Percentiles rank a stretch among this genome's conserved stretches.
These are phyloP conservation scores for Adela reaumurella DNA, from an alignment of 2,888 invertebrate genomes.

Conservation along the genomic window DNA sequence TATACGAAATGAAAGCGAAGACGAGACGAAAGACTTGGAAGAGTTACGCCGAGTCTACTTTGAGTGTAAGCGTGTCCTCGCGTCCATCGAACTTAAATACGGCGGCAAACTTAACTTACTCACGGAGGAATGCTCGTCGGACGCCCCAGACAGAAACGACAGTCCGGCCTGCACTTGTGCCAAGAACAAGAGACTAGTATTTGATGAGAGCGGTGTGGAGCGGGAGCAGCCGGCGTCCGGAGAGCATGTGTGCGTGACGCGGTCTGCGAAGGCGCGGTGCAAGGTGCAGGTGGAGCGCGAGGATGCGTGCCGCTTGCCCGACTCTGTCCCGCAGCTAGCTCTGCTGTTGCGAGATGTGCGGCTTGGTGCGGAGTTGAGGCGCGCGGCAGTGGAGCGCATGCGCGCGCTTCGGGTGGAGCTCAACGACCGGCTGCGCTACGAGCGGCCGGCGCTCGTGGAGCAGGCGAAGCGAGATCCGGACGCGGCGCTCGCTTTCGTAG, in stretches of 20 bases:
- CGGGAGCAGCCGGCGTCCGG: background rate
- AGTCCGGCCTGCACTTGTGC: constrained; percentile 25
- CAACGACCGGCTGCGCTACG: constrained; percentile 25
- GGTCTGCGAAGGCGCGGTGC: constrained; percentile 7
- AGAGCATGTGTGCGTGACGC: constrained; percentile 26
- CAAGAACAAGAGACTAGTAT: constrained; percentile 32
- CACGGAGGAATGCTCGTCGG: constrained; percentile 6
- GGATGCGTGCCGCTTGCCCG: constrained; percentile 21
- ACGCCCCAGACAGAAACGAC: constrained; percentile 6
- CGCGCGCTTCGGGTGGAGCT: constrained; percentile 23
- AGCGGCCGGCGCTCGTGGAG: constrained; percentile 25
- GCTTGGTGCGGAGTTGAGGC: constrained; percentile 21
- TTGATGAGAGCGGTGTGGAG: constrained; percentile 35
- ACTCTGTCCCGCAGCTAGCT: constrained; percentile 22
- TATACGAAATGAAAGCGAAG: constrained; percentile 6
- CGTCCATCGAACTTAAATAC: constrained; percentile 37
- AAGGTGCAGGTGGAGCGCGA: constrained; percentile 26
- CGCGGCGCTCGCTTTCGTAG: constrained; percentile 31
- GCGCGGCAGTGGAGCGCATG: constrained; percentile 29
- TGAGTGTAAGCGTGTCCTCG: constrained; percentile 32
- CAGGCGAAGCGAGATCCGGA: constrained; percentile 28
- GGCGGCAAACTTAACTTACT: constrained; percentile 31
- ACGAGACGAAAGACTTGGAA: constrained; percentile 21
- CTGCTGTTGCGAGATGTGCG: constrained; percentile 23
- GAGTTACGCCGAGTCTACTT: constrained; percentile 30